Evolutionary conservation across 1,140 invertebrate species (phyloP).

Genomic region (Aethina tumida): DNA sequence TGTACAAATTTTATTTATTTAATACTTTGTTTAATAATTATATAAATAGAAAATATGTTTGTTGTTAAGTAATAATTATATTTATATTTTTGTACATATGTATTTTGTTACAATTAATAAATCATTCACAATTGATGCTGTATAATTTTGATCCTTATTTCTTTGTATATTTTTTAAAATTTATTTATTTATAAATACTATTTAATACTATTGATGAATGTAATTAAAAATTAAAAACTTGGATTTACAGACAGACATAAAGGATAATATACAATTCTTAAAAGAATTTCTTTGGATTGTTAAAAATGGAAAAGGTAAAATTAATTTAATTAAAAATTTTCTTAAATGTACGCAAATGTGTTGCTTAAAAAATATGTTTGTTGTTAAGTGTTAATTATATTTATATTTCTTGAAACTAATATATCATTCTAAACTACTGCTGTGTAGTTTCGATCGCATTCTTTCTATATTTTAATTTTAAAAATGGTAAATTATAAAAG

Average conservation of each 20-base stretch:
- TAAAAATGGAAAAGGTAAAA: constrained; percentile 43
- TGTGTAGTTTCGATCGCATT: no score
- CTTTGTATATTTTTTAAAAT: no score
- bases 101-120: constrained; percentile 6
- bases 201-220: constrained; percentile 31
- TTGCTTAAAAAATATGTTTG: no score
- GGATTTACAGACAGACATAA: constrained; percentile 30
- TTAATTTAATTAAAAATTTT: constrained; percentile 39
- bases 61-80: constrained; percentile 2
- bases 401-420: no score
- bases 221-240: constrained; percentile 34
- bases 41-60: constrained; percentile 7
- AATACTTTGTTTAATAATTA: background rate
- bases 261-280: constrained; percentile 36
- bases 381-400: no score
- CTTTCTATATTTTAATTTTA: no score
- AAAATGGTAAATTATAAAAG: no score
- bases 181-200: no score
- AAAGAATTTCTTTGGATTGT: constrained; percentile 42
- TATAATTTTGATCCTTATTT: no score
- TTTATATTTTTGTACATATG: constrained; percentile 3
- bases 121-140: background rate
- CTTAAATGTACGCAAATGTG: background rate
- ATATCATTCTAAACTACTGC: no score
- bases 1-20: constrained; percentile 8